phyloP scores from a whole-genome alignment of 1,140 invertebrate species.

The Drosophila nebulosa region DNA sequence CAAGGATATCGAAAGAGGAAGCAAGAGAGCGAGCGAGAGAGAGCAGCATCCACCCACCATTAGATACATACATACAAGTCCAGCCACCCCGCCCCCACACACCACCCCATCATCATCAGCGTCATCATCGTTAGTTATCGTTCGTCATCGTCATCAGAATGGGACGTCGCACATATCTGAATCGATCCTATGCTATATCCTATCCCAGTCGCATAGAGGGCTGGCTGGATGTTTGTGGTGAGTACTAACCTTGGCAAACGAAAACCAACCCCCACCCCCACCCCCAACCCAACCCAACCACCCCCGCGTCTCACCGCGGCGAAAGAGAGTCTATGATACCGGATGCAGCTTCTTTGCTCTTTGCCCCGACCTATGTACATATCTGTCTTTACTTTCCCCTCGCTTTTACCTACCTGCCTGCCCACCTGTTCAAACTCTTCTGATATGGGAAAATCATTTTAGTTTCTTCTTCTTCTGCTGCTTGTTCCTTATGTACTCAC shows the following conservation, averaged over 20 bases:
- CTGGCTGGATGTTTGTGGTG: conserved; percentile 87
- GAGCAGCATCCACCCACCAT: conserved; percentile 21
- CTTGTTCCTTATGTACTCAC: neutral
- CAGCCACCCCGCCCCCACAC: neutral
- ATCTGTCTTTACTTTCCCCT: neutral
- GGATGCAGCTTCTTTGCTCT: neutral
- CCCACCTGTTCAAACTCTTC: conserved; percentile 61
- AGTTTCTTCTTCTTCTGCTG: neutral
- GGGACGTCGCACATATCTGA: conserved; percentile 77
- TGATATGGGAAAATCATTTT: conserved; percentile 31
- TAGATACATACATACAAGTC: conserved; percentile 1
- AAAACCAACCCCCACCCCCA: too few species aligned
- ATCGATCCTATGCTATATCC: conserved; percentile 76
- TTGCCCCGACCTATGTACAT: neutral
- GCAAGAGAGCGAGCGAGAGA: too few species aligned
- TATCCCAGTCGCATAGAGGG: conserved; percentile 87
- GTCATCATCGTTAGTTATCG: neutral
- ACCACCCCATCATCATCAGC: neutral
- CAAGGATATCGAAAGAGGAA: neutral
- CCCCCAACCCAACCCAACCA: too few species aligned
- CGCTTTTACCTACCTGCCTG: neutral
- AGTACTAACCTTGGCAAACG: too few species aligned
- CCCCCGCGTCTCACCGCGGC: too few species aligned
- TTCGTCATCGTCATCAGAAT: conserved; percentile 29
- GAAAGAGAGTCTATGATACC: conserved; percentile 1